phyloP scores from a whole-genome alignment of 2,888 invertebrate species.

The Flexamia atlantica region DNA sequence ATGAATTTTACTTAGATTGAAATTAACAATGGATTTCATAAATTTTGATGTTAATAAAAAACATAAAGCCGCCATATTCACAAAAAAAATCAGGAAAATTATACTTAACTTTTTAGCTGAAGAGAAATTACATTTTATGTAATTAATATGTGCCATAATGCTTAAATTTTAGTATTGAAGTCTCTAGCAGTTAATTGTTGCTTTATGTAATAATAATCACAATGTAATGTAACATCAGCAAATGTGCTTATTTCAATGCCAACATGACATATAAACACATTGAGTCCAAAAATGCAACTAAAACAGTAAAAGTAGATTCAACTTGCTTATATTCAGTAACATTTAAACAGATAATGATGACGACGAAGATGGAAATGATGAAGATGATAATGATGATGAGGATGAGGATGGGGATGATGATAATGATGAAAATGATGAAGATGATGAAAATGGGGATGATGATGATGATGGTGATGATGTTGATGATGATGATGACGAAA shows the following conservation, averaged over 20 bases:
- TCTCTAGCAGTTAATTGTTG: constrained; percentile 11
- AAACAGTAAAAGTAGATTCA: too few relatives aligned
- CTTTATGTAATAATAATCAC: background rate
- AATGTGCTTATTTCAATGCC: background rate
- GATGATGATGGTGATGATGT: constrained; percentile 74
- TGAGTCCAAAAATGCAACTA: constrained; percentile 6
- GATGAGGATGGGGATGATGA: constrained; percentile 78
- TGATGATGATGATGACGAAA: constrained; percentile 74
- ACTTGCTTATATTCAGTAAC: constrained; percentile 17
- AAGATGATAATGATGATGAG: constrained; percentile 75
- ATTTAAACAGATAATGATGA: constrained; percentile 74
- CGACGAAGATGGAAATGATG: constrained; percentile 73
- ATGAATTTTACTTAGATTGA: too few relatives aligned
- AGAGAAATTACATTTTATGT: too few relatives aligned
- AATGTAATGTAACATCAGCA: constrained; percentile 9
- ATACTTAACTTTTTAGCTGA: too few relatives aligned
- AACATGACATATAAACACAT: background rate
- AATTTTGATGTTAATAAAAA: too few relatives aligned
- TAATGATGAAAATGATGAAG: constrained; percentile 73
- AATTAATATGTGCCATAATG: background rate
- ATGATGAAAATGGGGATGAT: constrained; percentile 74
- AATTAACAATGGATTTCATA: too few relatives aligned
- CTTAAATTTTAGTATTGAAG: constrained; percentile 21
- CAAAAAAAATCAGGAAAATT: too few relatives aligned
- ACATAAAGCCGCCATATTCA: too few relatives aligned